These are phyloP conservation scores for Distichodus sexfasciatus DNA, from an alignment of 2,797 vertebrate genomes.

Conservation along the genomic window DNA sequence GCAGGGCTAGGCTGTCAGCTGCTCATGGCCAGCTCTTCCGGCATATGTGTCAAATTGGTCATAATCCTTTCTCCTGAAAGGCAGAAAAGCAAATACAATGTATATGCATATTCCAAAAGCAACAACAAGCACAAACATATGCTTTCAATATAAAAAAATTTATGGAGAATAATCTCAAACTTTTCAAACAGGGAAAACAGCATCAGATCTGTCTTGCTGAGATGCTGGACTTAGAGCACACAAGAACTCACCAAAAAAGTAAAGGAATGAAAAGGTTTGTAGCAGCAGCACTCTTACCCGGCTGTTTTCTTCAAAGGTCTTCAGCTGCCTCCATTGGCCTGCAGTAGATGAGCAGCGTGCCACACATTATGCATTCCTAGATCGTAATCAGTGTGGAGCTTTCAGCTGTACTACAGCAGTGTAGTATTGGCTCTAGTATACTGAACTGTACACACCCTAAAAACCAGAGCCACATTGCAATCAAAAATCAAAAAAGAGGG, in stretches of 20 bases:
- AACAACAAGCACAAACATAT: too few species aligned
- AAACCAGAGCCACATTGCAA: too few species aligned
- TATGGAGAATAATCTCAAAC: background rate
- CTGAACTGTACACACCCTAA: too few species aligned
- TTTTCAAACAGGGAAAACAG: too few species aligned
- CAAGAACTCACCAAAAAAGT: conserved; percentile 85
- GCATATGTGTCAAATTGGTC: conserved; percentile 89
- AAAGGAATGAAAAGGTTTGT: conserved; percentile 95
- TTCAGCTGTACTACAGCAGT: background rate
- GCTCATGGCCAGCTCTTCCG: conserved; percentile 89
- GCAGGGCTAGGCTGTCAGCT: conserved; percentile 93
- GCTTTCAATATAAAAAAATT: too few species aligned
- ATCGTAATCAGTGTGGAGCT: background rate
- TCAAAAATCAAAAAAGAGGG: too few species aligned
- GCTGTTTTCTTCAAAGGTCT: conserved; percentile 97
- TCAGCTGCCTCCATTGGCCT: conserved; percentile 95
- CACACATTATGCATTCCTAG: background rate
- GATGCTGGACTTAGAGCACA: background rate
- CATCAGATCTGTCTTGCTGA: too few species aligned
- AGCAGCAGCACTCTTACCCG: conserved; percentile 95
- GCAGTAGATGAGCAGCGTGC: conserved; percentile 1
- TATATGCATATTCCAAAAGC: too few species aligned
- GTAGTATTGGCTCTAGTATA: background rate
- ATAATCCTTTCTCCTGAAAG: conserved; percentile 86
- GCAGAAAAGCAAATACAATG: background rate